Evolutionary conservation across 2,888 invertebrate genomes (phyloP).

Genomic region (Temnothorax ravouxi): DNA sequence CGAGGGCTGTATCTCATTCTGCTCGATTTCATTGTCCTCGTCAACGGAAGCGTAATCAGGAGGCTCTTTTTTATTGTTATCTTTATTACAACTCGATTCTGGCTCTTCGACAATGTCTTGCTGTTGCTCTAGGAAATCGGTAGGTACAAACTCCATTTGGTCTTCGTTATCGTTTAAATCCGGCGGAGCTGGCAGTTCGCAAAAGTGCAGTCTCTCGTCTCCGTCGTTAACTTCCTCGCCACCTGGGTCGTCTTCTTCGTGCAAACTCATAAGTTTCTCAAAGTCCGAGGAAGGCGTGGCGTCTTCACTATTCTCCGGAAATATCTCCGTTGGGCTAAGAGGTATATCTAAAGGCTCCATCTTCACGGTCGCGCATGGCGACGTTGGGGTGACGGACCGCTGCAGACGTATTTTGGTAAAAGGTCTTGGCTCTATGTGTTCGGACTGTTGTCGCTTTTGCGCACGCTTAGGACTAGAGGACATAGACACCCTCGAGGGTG

Average conservation of each 20-base stretch:
- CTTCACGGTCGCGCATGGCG: slow-evolving; percentile 80
- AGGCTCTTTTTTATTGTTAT: slow-evolving; percentile 74
- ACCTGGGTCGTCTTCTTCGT: slow-evolving; percentile 84
- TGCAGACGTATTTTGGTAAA: slow-evolving; percentile 84
- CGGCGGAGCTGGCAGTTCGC: slow-evolving; percentile 77
- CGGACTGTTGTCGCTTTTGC: slow-evolving; percentile 80
- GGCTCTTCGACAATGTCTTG: slow-evolving; percentile 84
- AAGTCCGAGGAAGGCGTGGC: slow-evolving; percentile 78
- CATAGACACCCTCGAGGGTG: slow-evolving; percentile 67
- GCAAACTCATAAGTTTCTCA: slow-evolving; percentile 80
- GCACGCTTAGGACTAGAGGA: slow-evolving; percentile 82
- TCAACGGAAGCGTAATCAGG: slow-evolving; percentile 71
- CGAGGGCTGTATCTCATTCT: slow-evolving; percentile 62
- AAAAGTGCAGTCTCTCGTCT: slow-evolving; percentile 80
- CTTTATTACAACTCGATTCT: slow-evolving; percentile 78
- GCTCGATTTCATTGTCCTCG: slow-evolving; percentile 59
- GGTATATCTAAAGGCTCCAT: slow-evolving; percentile 84
- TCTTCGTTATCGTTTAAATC: slow-evolving; percentile 82
- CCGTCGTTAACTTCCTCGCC: slow-evolving; percentile 76
- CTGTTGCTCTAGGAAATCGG: slow-evolving; percentile 85
- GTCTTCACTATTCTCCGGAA: slow-evolving; percentile 80
- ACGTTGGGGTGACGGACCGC: slow-evolving; percentile 79
- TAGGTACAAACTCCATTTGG: slow-evolving; percentile 85
- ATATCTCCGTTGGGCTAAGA: slow-evolving; percentile 82
- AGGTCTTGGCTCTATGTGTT: slow-evolving; percentile 77